Base-by-base conservation (phyloP, 2,888 invertebrate genomes). In the Phyto melanocephala region DNA sequence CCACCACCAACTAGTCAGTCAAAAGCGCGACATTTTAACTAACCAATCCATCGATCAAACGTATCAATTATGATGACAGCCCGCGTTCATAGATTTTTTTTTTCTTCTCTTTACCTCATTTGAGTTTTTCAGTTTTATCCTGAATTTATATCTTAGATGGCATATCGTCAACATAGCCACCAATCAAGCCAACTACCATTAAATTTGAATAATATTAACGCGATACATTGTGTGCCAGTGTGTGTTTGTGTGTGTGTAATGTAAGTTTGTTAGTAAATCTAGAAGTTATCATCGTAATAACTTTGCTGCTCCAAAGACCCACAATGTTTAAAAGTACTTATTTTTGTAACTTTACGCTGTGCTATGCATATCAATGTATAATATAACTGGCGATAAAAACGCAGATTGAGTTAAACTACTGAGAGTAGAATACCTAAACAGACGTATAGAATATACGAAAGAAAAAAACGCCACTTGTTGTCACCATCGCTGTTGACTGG, bases 21-120 rank as follows among this genome's bases (percentile, higher is more conserved):
- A 82, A 82, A 75, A 75, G 81, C 81, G 81, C 79, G 81, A 82
- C 81, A 82, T 82, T 82, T 82, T 82, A 82, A 79, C 86, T 84
- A 81, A 72, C 80, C 83, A 88, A 87, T 87, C 87, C 87, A 89
- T 89, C 88, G 86, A 89, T 89, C 88, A 89, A 89, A 88, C 87
- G 88, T 87, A 89, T 88, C 88, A 89, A 89, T 89, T 89, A 89
- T 85, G 88, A 87, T 89, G 88, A 89, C 89, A 88, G 88, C 85
- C 85, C 80, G 67, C 79, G 71, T 76, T 72, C 67, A 71, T 67
- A 62, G 62, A 54, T 52, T 54, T 62, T 60, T 15, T 52, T 10
- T 24, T 15, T 72, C 74, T 84, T 72, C 45, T 77, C 74, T 80
- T 68, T n/a, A 52, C 28, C 58, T 80, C 28, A 60, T 71, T 76